A percentile compares a stretch with the other conserved stretches of the same genome.
Evolutionary conservation across 2,888 invertebrate genomes (phyloP).

Genomic region (Amphipyra tragopoginis): DNA sequence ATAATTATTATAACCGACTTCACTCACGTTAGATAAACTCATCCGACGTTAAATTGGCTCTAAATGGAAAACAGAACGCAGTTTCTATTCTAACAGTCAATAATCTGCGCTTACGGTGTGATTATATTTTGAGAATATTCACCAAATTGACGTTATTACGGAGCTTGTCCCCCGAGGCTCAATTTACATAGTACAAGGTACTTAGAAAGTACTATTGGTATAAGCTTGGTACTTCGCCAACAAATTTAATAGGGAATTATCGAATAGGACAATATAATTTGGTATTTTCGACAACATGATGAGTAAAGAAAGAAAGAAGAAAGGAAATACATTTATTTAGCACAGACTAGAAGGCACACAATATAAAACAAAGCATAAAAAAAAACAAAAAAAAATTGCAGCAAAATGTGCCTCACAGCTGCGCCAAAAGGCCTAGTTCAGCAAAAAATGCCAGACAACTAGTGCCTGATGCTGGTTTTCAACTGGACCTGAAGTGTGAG

Average conservation of each 20-base stretch:
- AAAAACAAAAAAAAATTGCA: too few species aligned
- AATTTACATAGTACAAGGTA: constrained; percentile 59
- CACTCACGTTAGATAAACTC: neutral
- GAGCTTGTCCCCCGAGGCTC: constrained; percentile 33
- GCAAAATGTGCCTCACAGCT: too few species aligned
- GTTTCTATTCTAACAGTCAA: neutral
- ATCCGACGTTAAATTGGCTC: neutral
- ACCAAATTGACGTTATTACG: constrained; percentile 29
- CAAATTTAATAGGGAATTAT: constrained; percentile 10
- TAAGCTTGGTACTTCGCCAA: constrained; percentile 16
- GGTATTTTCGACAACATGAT: neutral
- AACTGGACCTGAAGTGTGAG: too few species aligned
- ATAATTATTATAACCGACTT: too few species aligned
- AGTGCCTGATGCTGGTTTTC: too few species aligned
- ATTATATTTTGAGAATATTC: constrained; percentile 25
- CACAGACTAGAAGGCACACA: too few species aligned
- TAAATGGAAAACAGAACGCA: neutral
- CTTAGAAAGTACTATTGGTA: constrained; percentile 32
- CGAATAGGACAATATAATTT: neutral
- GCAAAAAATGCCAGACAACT: too few species aligned
- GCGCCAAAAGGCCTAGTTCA: too few species aligned
- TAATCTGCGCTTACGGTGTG: constrained; percentile 13
- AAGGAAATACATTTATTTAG: too few species aligned
- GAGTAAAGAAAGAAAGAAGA: too few species aligned
- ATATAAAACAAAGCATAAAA: too few species aligned